Evolutionary conservation across 2,888 invertebrate species (phyloP).

Genomic region (Branchipolynoe longqiensis): DNA sequence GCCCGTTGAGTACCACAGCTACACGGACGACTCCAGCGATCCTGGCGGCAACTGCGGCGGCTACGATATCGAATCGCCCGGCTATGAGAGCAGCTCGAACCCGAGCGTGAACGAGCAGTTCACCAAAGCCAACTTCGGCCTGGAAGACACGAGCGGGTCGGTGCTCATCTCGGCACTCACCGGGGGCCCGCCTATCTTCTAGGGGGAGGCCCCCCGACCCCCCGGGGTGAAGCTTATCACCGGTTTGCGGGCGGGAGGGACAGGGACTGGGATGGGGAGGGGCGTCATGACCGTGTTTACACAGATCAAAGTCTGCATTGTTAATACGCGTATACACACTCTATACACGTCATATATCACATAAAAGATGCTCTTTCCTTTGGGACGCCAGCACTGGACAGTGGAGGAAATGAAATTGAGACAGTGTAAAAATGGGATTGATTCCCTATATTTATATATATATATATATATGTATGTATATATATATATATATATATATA

Average conservation of each 20-base stretch:
- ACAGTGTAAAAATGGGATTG: slow-evolving; percentile 1
- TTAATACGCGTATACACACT: not conserved
- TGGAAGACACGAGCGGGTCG: slow-evolving; percentile 41
- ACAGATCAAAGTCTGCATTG: not conserved
- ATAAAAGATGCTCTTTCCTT: too few relatives aligned
- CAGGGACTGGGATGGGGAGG: too few relatives aligned
- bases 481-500: too few relatives aligned
- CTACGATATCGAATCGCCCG: slow-evolving; percentile 9
- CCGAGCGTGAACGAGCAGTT: slow-evolving; percentile 34
- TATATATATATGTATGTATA: too few relatives aligned
- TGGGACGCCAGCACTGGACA: too few relatives aligned
- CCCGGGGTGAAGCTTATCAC: too few relatives aligned
- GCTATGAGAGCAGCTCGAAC: slow-evolving; percentile 28
- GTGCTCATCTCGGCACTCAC: slow-evolving; percentile 49
- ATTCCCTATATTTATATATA: not conserved
- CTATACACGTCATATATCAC: not conserved
- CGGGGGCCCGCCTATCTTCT: slow-evolving; percentile 33
- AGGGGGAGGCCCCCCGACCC: too few relatives aligned
- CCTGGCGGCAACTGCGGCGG: not conserved
- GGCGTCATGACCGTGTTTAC: too few relatives aligned
- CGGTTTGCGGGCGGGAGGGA: too few relatives aligned
- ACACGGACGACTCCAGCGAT: slow-evolving; percentile 2
- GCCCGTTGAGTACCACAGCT: slow-evolving; percentile 17
- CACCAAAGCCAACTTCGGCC: slow-evolving; percentile 36
- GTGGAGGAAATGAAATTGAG: not conserved